Conservation (phyloP, 2,113 vertebrate genomes). For the Bostrychus sinensis region DNA sequence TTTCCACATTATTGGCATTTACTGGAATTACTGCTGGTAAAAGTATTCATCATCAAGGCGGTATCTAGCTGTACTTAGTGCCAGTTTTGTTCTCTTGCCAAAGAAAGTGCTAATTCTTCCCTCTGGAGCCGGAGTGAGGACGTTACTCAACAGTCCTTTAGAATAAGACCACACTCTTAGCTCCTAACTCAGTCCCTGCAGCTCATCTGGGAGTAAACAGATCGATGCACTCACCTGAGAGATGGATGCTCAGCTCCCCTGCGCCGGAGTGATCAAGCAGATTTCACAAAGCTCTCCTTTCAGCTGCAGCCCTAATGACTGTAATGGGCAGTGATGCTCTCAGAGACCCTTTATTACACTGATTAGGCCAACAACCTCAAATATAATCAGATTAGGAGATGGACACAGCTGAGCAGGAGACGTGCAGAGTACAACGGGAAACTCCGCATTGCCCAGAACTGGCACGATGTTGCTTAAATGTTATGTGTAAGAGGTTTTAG, state of each 20-base stretch:
- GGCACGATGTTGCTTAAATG: too few relatives aligned
- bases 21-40: too few relatives aligned
- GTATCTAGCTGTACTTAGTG: neutral
- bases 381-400: conserved; percentile 73
- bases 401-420: conserved; percentile 47
- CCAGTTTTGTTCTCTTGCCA: neutral
- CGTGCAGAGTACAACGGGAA: conserved; percentile 20
- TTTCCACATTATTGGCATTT: too few relatives aligned
- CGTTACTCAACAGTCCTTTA: conserved; percentile 40
- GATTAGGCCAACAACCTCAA: conserved; percentile 70
- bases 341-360: conserved; percentile 69
- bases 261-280: conserved; percentile 47
- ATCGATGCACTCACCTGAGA: conserved; percentile 72
- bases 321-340: conserved; percentile 70
- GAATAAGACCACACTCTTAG: conserved; percentile 31
- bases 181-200: conserved; percentile 46
- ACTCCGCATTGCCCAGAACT: too few relatives aligned
- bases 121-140: conserved; percentile 10
- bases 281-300: conserved; percentile 56
- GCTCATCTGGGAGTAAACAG: conserved; percentile 68
- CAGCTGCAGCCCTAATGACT: conserved; percentile 66
- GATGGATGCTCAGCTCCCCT: conserved; percentile 57
- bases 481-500: conserved; percentile 23
- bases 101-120: conserved; percentile 4
- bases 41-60: too few relatives aligned